A percentile compares a stretch with the other conserved stretches of the same genome.
These are phyloP conservation scores for Scalopus aquaticus DNA, from an alignment of 2,113 vertebrate genomes.

Conservation along the genomic window DNA sequence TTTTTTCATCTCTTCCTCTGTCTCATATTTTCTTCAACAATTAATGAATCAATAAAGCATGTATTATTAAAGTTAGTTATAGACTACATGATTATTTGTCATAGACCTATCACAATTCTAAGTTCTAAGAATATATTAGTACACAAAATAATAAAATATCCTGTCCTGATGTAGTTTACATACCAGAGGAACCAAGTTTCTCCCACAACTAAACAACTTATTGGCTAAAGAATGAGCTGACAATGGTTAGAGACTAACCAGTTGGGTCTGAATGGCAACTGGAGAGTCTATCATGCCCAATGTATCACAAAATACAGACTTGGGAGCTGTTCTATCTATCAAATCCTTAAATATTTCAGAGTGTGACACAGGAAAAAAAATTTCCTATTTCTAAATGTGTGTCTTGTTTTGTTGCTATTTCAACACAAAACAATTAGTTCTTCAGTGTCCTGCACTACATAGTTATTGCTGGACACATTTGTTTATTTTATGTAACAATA, in stretches of 20 bases:
- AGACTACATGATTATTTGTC: background rate
- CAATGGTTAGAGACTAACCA: background rate
- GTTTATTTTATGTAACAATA: constrained; percentile 10
- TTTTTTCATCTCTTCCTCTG: background rate
- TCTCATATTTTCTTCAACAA: background rate
- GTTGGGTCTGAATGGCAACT: background rate
- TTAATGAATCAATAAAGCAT: no score
- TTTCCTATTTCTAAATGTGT: background rate
- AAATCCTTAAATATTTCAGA: background rate
- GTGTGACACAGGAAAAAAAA: background rate
- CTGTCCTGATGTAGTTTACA: background rate
- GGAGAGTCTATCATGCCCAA: background rate
- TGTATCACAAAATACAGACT: background rate
- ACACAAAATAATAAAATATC: background rate
- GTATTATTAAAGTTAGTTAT: no score
- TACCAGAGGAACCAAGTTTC: background rate
- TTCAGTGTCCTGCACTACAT: background rate
- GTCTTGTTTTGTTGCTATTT: background rate
- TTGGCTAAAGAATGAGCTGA: background rate
- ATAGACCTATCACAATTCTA: background rate
- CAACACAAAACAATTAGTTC: background rate
- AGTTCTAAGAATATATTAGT: background rate
- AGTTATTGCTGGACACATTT: background rate
- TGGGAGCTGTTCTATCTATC: background rate
- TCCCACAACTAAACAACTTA: background rate